Conservation (phyloP, 2,888 invertebrate genomes). For the Therioaphis trifolii region DNA sequence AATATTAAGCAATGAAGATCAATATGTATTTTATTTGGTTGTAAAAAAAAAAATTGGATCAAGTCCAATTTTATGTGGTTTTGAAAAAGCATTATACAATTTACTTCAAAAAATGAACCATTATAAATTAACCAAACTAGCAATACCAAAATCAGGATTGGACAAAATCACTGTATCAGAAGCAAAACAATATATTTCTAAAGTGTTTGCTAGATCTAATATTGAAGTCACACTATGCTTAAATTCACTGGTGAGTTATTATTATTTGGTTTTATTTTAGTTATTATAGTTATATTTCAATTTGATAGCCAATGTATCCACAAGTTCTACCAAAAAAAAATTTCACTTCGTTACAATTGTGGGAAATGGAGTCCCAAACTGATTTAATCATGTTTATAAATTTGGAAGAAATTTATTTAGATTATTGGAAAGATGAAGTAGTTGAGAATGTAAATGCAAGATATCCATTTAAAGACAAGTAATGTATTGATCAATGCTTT, state of each 20-base stretch:
- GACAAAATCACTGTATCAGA: neutral
- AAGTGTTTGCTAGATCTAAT: slow-evolving; percentile 11
- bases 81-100: slow-evolving; percentile 8
- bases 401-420: slow-evolving; percentile 1
- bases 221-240: slow-evolving; percentile 2
- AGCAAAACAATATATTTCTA: neutral
- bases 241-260: neutral
- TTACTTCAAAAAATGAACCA: slow-evolving; percentile 14
- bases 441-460: slow-evolving; percentile 34
- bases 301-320: neutral
- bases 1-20: neutral
- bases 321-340: neutral
- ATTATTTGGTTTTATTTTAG: neutral
- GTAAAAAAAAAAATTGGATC: neutral
- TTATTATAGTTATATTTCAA: neutral
- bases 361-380: slow-evolving; percentile 52
- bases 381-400: slow-evolving; percentile 50
- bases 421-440: slow-evolving; percentile 21
- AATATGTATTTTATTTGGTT: slow-evolving; percentile 46
- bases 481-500: neutral
- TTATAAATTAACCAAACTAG: slow-evolving; percentile 37
- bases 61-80: neutral
- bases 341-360: neutral
- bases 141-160: neutral
- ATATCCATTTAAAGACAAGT: slow-evolving; percentile 52